A percentile compares a stretch with the other conserved stretches of the same genome.
Evolutionary conservation across 2,888 invertebrate genomes (phyloP).

Genomic region (Cactoblastis cactorum): DNA sequence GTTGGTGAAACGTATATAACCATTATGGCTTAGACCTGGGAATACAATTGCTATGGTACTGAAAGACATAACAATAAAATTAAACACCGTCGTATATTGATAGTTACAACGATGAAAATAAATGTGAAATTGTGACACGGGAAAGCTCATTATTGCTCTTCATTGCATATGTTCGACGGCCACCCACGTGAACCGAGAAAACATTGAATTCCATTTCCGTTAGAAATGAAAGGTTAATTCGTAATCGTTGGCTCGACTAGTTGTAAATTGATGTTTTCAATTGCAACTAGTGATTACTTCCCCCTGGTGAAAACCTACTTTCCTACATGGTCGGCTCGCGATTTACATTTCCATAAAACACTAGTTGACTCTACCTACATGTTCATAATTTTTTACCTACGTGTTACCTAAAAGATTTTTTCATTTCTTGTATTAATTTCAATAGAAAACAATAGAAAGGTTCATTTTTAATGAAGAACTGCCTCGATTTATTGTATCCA

Average conservation of each 20-base stretch:
- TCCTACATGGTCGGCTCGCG: constrained; percentile 40
- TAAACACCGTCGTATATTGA: neutral
- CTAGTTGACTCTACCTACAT: constrained; percentile 1
- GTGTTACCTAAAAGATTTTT: neutral
- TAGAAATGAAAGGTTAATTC: constrained; percentile 44
- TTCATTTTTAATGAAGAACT: no score
- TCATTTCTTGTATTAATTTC: neutral
- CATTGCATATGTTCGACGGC: constrained; percentile 2
- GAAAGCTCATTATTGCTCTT: constrained; percentile 3
- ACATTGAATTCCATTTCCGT: constrained; percentile 35
- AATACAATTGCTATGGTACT: no score
- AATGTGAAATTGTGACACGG: neutral
- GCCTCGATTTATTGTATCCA: no score
- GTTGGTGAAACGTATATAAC: neutral
- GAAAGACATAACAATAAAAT: neutral
- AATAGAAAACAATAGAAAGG: no score
- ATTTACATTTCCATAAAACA: constrained; percentile 17
- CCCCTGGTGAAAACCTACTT: constrained; percentile 53
- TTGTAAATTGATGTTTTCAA: constrained; percentile 52
- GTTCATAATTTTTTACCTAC: constrained; percentile 4
- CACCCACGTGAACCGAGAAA: constrained; percentile 26
- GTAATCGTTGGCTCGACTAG: constrained; percentile 33
- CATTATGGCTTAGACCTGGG: no score
- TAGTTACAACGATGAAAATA: neutral
- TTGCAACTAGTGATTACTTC: constrained; percentile 51